Evolutionary conservation across 92 coral and sea anemone species (phyloP).

Genomic region (Umimayanthus chanpuru): DNA sequence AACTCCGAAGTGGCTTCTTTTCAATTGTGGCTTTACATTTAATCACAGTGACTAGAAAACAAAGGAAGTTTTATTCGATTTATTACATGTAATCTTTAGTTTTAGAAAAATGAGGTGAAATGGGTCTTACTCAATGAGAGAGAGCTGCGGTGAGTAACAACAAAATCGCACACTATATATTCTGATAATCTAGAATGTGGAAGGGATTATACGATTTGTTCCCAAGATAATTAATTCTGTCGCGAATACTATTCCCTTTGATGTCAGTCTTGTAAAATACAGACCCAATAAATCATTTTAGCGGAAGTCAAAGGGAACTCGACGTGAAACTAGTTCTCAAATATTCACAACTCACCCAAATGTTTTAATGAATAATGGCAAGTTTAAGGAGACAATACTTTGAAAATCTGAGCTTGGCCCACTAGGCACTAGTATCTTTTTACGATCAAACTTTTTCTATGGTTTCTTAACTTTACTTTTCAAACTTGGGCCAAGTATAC

Average conservation of each 20-base stretch:
- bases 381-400: not conserved
- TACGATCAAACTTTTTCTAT: slow-evolving; percentile 12
- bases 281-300: slow-evolving; percentile 7
- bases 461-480: not conserved
- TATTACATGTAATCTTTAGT: not conserved
- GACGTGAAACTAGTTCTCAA: not conserved
- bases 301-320: not conserved
- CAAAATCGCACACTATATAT: not conserved
- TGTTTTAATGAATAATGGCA: not conserved
- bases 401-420: not conserved
- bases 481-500: not conserved
- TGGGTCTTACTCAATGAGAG: not conserved
- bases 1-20: not conserved
- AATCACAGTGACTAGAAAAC: not conserved
- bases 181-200: not conserved
- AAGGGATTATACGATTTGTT: slow-evolving; percentile 17
- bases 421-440: too few relatives aligned
- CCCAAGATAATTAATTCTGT: slow-evolving; percentile 35
- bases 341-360: not conserved
- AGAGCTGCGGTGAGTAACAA: not conserved
- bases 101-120: not conserved
- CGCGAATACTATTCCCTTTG: not conserved
- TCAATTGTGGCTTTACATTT: not conserved
- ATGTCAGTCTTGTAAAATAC: slow-evolving; percentile 22
- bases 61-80: too few relatives aligned